Base-by-base conservation (phyloP, 2,888 invertebrate genomes). In the Autographa pulchrina region DNA sequence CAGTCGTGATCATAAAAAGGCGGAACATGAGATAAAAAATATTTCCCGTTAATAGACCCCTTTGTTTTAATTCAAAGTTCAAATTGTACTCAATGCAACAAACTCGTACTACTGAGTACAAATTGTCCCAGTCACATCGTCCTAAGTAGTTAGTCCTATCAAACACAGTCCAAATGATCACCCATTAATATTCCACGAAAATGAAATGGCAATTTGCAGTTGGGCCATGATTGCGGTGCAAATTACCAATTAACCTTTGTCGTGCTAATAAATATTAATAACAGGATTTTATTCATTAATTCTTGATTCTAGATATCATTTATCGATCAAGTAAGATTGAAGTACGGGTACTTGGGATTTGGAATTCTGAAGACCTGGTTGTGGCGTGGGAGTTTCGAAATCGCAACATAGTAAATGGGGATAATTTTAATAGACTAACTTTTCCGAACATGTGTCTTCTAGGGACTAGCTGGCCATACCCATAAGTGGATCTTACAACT, bases 211-310 rank as follows among this genome's bases (percentile, higher is more conserved):
- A 82, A 75, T 74, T 74, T 67, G 65, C 68, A 69, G 65, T 68
- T 72, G 68, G 62, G 69, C 70, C 63, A 64, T 62, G 62, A 76
- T 65, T 68, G 71, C 67, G 65, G 79, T 83, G 82, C 76, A 77
- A 81, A 82, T 82, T 78, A 82, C 74, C 83, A 82, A 82, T 81
- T 83, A 83, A 83, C 82, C 82, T 83, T 83, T 83, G 81, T 82
- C 75, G 75, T 74, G 72, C 70, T 79, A 77, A 81, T 81, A 81
- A 81, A 81, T 83, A 79, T 81, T 79, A 80, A 80, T 82, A 70
- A 65, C 75, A 75, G 81, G 77, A 74, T 75, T 81, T 77, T 78
- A 78, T 77, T 75, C 77, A 79, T 79, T 79, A 81, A 77, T 83
- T 77, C 68, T 43, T 77, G 74, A 70, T 66, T 63, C 41, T 54